These are phyloP conservation scores for Pycnonotus jocosus DNA, from an alignment of 2,113 vertebrate genomes.

Conservation along the genomic window DNA sequence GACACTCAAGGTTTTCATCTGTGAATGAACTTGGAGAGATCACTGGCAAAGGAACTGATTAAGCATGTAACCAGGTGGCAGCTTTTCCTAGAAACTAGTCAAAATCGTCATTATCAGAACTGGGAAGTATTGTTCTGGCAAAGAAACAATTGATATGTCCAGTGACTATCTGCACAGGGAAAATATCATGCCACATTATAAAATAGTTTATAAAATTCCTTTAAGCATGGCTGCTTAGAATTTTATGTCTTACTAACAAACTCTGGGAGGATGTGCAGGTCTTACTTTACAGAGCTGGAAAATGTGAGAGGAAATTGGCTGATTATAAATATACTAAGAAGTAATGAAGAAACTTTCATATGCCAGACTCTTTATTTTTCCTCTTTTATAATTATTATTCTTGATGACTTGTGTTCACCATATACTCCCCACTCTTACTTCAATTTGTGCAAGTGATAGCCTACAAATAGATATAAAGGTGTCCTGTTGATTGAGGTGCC, in stretches of 20 bases:
- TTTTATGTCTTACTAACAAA: neutral
- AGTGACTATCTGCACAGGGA: neutral
- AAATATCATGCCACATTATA: slow-evolving; percentile 43
- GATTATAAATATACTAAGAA: slow-evolving; percentile 62
- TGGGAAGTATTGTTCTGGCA: neutral
- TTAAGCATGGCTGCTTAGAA: slow-evolving; percentile 44
- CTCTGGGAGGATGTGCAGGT: slow-evolving; percentile 72
- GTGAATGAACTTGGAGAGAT: neutral
- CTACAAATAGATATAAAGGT: neutral
- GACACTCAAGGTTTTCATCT: neutral
- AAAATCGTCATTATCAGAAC: neutral
- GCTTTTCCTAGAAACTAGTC: neutral
- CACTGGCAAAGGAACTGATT: neutral
- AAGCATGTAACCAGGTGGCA: neutral
- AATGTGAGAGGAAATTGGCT: slow-evolving; percentile 71
- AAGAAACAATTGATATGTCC: neutral
- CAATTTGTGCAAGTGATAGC: neutral
- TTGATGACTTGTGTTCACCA: slow-evolving; percentile 24
- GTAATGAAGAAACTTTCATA: slow-evolving; percentile 61
- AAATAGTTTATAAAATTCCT: slow-evolving; percentile 1
- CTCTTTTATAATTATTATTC: slow-evolving; percentile 48
- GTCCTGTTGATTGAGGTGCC: neutral
- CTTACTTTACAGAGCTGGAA: slow-evolving; percentile 72
- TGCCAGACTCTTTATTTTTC: slow-evolving; percentile 47
- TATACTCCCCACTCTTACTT: neutral